These are phyloP conservation scores for Brachyopa scutellaris DNA, from an alignment of 2,888 invertebrate species.

Conservation along the genomic window DNA sequence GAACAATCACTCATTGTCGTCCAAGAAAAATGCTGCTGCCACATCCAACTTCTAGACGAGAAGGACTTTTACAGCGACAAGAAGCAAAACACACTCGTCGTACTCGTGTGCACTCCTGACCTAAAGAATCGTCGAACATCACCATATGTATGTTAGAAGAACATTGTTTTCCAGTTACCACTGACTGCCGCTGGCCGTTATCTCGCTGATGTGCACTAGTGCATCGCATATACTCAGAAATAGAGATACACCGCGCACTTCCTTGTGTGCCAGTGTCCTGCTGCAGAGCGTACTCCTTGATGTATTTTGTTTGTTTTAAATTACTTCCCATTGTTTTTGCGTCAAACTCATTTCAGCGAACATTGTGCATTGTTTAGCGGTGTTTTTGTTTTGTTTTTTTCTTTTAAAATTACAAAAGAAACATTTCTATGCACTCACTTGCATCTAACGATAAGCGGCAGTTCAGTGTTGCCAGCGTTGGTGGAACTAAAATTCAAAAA, in stretches of 20 bases:
- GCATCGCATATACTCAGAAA: not conserved
- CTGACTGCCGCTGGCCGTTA: not conserved
- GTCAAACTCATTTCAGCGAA: not conserved
- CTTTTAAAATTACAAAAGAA: not conserved
- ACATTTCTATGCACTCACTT: not conserved
- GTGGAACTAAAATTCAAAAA: not conserved
- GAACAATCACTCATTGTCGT: conserved; percentile 8
- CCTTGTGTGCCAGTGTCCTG: not conserved
- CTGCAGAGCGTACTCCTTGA: no score
- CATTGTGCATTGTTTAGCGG: not conserved
- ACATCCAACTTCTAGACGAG: not conserved
- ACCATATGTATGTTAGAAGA: conserved; percentile 2
- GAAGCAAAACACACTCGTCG: not conserved
- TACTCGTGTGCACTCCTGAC: no score
- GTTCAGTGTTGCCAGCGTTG: not conserved
- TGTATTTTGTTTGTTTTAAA: conserved; percentile 1
- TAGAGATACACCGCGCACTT: no score
- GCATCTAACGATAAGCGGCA: not conserved
- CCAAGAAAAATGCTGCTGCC: not conserved
- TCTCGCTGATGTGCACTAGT: not conserved
- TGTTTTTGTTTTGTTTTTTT: not conserved
- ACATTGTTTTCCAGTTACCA: not conserved
- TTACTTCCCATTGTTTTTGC: not conserved
- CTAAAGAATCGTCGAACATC: not conserved
- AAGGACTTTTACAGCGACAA: not conserved